Evolutionary conservation across 2,797 vertebrate species (phyloP).

Genomic region (Alca torda): DNA sequence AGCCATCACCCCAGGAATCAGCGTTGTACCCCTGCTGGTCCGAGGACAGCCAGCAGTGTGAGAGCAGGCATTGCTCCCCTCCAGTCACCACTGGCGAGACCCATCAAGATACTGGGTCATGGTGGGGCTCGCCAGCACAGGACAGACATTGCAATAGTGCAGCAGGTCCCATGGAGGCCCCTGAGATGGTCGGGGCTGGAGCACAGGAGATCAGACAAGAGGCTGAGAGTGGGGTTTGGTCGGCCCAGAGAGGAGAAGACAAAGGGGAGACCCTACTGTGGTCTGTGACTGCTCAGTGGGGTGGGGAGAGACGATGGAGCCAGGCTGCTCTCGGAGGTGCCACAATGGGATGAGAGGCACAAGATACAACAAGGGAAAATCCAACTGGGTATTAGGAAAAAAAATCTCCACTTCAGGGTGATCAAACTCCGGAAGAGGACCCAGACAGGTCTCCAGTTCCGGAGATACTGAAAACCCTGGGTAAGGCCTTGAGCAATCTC

Average conservation of each 20-base stretch:
- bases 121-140: background rate
- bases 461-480: background rate
- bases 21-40: background rate
- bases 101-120: background rate
- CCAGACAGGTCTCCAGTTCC: background rate
- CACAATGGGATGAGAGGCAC: background rate
- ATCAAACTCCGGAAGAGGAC: background rate
- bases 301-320: background rate
- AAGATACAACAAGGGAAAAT: background rate
- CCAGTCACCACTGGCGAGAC: background rate
- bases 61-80: background rate
- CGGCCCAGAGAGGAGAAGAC: background rate
- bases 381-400: background rate
- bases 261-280: background rate
- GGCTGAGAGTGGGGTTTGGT: background rate
- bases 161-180: background rate
- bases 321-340: background rate
- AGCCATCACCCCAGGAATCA: background rate
- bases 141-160: background rate
- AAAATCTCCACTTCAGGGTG: background rate
- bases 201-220: background rate
- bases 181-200: background rate
- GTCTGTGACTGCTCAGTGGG: background rate
- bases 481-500: background rate
- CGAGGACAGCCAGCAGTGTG: background rate